Base-by-base conservation (phyloP, 37 sponge, comb jelly and placozoan species). In the Cladorhizidae sp. region DNA sequence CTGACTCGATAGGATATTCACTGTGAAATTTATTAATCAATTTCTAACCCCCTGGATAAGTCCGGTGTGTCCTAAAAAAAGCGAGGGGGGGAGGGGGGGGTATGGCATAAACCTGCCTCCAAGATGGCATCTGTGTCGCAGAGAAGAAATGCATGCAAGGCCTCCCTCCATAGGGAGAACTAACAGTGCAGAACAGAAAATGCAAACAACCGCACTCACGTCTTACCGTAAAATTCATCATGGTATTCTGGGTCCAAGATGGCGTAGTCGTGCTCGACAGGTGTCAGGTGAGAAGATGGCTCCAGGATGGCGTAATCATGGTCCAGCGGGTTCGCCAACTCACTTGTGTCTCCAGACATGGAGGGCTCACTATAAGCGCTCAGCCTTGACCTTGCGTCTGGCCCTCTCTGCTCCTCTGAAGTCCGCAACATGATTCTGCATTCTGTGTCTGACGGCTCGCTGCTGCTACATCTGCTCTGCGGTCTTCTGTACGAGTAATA, bases 151-250 rank as follows among this genome's bases (percentile, higher is more conserved):
- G n/a, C n/a, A n/a, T n/a, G n/a, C n/a, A n/a, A n/a, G n/a, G n/a
- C n/a, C n/a, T n/a, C n/a, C n/a, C n/a, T n/a, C n/a, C n/a, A n/a
- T n/a, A n/a, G n/a, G n/a, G n/a, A n/a, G n/a, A n/a, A n/a, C n/a
- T n/a, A n/a, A n/a, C n/a, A n/a, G n/a, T n/a, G n/a, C n/a, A n/a
- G n/a, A n/a, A n/a, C n/a, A n/a, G n/a, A n/a, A n/a, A n/a, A n/a
- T n/a, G n/a, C n/a, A n/a, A n/a, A n/a, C n/a, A n/a, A n/a, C n/a
- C n/a, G n/a, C n/a, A n/a, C n/a, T 50, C 14, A 57, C 7, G 3
- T 21, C 78, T 77, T 40, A 77, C 78, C 78, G 40, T 42, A 77
- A 40, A 77, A 77, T 26, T 77, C 78, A 26, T 62, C 65, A 17
- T 64, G 29, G 50, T 40, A 37, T 63, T 77, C 78, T 41, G 65